A percentile compares a stretch with the other conserved stretches of the same genome.
These are phyloP conservation scores for Prionace glauca DNA, from an alignment of 2,797 vertebrate species.

Conservation along the genomic window DNA sequence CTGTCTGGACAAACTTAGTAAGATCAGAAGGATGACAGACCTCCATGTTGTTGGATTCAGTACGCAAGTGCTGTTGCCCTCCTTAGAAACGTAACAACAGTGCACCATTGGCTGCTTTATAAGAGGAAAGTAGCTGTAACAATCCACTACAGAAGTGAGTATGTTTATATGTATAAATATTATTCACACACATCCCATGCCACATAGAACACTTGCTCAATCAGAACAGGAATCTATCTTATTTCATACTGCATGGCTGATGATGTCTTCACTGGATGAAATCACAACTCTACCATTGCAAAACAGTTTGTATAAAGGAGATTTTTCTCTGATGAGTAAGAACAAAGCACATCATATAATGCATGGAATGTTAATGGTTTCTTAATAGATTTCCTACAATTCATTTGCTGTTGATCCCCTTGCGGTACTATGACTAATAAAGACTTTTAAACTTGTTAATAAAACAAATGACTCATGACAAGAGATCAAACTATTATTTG, in stretches of 20 bases:
- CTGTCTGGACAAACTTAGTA: neutral
- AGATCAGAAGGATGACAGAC: neutral
- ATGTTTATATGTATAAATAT: neutral
- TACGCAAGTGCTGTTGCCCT: neutral
- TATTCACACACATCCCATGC: neutral
- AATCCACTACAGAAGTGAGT: neutral
- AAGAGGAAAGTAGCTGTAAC: neutral
- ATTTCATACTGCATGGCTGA: neutral
- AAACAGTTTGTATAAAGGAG: neutral
- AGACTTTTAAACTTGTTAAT: neutral
- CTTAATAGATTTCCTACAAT: neutral
- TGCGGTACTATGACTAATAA: neutral
- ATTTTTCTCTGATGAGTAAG: neutral
- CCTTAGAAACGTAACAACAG: too few species aligned
- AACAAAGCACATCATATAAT: neutral
- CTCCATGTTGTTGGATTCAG: neutral
- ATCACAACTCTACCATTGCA: neutral
- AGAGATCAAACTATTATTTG: neutral
- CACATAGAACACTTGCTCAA: neutral
- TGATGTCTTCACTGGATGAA: neutral
- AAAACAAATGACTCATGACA: neutral
- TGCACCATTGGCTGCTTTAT: neutral
- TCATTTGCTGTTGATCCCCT: neutral
- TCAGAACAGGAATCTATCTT: neutral
- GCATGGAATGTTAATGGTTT: neutral